Evolutionary conservation across 2,888 invertebrate species (phyloP).

Genomic region (Quadroppia sp.): DNA sequence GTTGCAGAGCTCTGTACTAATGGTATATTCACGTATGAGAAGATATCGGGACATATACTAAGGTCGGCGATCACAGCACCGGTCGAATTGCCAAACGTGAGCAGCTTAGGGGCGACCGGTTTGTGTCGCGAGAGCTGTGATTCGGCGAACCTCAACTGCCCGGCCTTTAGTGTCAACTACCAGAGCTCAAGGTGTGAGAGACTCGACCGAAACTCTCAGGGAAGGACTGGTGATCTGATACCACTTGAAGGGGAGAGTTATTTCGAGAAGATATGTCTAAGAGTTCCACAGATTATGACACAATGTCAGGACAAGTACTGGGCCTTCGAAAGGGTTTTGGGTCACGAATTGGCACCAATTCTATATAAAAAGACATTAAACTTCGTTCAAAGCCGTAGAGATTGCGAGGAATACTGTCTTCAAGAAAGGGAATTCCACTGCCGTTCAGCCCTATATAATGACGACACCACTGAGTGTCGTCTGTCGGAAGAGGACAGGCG

Average conservation of each 20-base stretch:
- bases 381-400: constrained; percentile 56
- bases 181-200: constrained; percentile 54
- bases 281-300: constrained; percentile 48
- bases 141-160: constrained; percentile 52
- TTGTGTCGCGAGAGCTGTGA: constrained; percentile 43
- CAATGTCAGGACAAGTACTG: constrained; percentile 54
- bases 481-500: constrained; percentile 56
- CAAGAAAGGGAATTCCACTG: constrained; percentile 54
- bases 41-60: constrained; percentile 54
- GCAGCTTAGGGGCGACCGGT: constrained; percentile 41
- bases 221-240: constrained; percentile 52
- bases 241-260: constrained; percentile 54
- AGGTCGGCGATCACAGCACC: constrained; percentile 53
- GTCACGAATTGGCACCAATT: constrained; percentile 55
- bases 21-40: constrained; percentile 55
- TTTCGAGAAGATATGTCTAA: constrained; percentile 56
- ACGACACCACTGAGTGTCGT: constrained; percentile 55
- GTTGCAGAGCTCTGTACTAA: constrained; percentile 55
- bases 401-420: constrained; percentile 58
- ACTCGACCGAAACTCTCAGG: constrained; percentile 55
- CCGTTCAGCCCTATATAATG: constrained; percentile 58
- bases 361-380: constrained; percentile 54
- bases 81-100: constrained; percentile 49
- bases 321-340: constrained; percentile 56
- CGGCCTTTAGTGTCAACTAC: constrained; percentile 55